phyloP scores from a whole-genome alignment of 2,888 invertebrate genomes.

The Horisme vitalbata region DNA sequence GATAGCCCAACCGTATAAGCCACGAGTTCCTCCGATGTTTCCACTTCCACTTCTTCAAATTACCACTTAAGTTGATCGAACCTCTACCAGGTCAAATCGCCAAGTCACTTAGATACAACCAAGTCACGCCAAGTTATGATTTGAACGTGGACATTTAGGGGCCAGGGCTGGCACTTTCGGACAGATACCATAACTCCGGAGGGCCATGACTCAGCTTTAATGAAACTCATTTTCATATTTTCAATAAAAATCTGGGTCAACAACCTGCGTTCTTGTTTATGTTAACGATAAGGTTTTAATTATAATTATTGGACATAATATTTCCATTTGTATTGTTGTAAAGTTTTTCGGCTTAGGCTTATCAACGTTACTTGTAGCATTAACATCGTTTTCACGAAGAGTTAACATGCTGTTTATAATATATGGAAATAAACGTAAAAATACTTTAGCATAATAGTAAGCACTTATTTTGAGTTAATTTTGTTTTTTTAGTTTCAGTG shows the following conservation, averaged over 20 bases:
- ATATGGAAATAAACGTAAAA: not conserved
- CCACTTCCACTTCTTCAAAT: too few relatives aligned
- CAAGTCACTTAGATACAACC: constrained; percentile 32
- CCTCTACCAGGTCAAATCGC: constrained; percentile 15
- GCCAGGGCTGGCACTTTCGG: constrained; percentile 30
- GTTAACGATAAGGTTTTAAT: constrained; percentile 37
- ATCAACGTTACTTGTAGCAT: constrained; percentile 22
- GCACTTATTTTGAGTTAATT: too few relatives aligned
- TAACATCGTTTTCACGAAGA: constrained; percentile 23
- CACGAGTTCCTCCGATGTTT: too few relatives aligned
- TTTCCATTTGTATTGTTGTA: constrained; percentile 31
- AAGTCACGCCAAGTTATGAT: constrained; percentile 41
- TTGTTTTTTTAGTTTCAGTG: too few relatives aligned
- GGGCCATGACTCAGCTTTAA: constrained; percentile 53
- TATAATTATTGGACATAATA: constrained; percentile 36
- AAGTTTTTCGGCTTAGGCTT: constrained; percentile 23
- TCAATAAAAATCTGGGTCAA: constrained; percentile 54
- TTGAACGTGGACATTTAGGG: constrained; percentile 38
- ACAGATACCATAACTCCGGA: constrained; percentile 34
- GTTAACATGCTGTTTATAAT: constrained; percentile 15
- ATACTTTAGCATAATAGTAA: too few relatives aligned
- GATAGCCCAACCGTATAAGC: too few relatives aligned
- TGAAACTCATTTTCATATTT: constrained; percentile 62
- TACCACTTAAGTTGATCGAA: not conserved
- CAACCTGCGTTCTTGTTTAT: constrained; percentile 43